phyloP scores from a whole-genome alignment of 2,888 invertebrate species.

The Gandaritis pyraliata region DNA sequence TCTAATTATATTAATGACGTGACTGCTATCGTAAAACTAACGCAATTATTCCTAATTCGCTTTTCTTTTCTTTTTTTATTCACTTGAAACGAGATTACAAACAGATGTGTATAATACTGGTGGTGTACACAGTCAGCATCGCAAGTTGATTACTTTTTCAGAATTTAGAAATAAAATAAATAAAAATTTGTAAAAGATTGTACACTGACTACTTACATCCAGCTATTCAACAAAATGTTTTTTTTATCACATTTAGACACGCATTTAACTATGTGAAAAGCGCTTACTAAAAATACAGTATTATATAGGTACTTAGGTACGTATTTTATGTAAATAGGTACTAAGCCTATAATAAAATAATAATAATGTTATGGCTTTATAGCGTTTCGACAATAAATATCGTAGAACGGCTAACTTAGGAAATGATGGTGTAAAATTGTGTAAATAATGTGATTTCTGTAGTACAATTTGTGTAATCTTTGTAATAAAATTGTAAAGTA shows the following conservation, averaged over 20 bases:
- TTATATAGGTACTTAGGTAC: too few relatives aligned
- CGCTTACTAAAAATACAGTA: background rate
- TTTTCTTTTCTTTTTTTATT: too few relatives aligned
- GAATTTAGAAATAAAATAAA: too few relatives aligned
- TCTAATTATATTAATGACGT: background rate
- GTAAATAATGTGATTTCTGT: slow-evolving; percentile 18
- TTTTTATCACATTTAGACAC: too few relatives aligned
- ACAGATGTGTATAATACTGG: too few relatives aligned
- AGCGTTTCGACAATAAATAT: slow-evolving; percentile 35
- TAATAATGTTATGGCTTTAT: slow-evolving; percentile 18
- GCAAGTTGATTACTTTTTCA: too few relatives aligned
- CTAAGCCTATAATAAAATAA: background rate
- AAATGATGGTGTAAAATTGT: slow-evolving; percentile 20
- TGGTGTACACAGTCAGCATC: too few relatives aligned
- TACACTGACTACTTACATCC: too few relatives aligned
- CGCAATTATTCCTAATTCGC: background rate
- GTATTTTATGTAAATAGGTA: too few relatives aligned
- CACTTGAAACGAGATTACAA: too few relatives aligned
- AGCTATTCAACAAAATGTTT: too few relatives aligned
- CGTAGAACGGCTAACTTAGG: slow-evolving; percentile 19
- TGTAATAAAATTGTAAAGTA: slow-evolving; percentile 2
- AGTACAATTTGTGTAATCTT: slow-evolving; percentile 27
- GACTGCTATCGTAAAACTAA: background rate
- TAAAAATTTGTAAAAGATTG: too few relatives aligned
- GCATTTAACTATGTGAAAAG: slow-evolving; percentile 3